phyloP scores from a whole-genome alignment of 2,888 invertebrate species.

The Axea sp. region DNA sequence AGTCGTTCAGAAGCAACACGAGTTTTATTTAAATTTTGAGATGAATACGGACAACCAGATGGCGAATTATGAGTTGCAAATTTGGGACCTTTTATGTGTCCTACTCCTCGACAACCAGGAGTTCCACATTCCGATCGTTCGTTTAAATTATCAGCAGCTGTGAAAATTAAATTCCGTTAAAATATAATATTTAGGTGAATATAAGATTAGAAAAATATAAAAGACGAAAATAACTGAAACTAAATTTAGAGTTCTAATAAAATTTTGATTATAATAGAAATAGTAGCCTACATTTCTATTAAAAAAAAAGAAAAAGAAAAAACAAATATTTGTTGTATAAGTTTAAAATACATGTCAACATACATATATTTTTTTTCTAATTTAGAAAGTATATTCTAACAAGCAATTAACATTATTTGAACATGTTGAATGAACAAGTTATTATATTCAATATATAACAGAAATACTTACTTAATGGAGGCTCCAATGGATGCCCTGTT shows the following conservation, averaged over 20 bases:
- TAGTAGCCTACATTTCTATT: no score
- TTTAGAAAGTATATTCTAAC: no score
- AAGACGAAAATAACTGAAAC: neutral
- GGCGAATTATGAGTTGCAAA: constrained; percentile 86
- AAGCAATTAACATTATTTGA: no score
- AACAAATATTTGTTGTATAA: no score
- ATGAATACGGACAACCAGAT: constrained; percentile 88
- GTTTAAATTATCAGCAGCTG: constrained; percentile 84
- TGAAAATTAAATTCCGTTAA: constrained; percentile 1
- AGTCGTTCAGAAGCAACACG: constrained; percentile 80
- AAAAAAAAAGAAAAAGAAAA: no score
- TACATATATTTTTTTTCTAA: no score
- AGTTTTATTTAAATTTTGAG: constrained; percentile 81
- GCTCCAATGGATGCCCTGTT: constrained; percentile 92
- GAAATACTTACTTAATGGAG: constrained; percentile 86
- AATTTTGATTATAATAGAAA: no score
- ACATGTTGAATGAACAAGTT: no score
- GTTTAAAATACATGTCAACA: no score
- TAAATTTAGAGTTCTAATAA: no score
- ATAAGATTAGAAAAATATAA: neutral
- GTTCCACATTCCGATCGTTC: constrained; percentile 87
- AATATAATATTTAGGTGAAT: constrained; percentile 16
- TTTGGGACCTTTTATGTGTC: constrained; percentile 90
- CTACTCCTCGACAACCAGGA: constrained; percentile 92
- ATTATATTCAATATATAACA: no score